Percentiles rank a stretch among this genome's conserved stretches.
Evolutionary conservation across 2,113 vertebrate species (phyloP).

Genomic region (Mus pahari): DNA sequence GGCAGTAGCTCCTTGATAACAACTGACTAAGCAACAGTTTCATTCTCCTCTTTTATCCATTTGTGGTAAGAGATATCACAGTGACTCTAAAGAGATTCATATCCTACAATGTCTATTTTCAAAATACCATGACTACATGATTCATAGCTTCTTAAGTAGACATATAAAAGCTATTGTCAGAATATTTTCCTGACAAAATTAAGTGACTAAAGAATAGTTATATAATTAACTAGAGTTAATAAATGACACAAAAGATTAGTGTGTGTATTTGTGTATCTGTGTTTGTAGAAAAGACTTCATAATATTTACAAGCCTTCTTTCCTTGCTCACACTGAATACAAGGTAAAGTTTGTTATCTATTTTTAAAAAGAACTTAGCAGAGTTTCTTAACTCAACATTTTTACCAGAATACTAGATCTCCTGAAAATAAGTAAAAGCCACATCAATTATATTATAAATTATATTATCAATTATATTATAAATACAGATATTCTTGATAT

Average conservation of each 20-base stretch:
- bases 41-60: neutral
- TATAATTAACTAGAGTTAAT: neutral
- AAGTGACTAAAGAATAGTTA: neutral
- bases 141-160: neutral
- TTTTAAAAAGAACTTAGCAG: neutral
- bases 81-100: neutral
- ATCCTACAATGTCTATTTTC: neutral
- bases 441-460: slow-evolving; percentile 5
- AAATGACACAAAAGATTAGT: neutral
- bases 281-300: neutral
- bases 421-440: neutral
- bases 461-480: neutral
- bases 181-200: neutral
- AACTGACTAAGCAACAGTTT: neutral
- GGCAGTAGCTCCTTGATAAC: neutral
- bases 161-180: neutral
- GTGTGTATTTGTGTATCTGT: neutral
- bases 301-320: neutral
- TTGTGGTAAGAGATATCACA: neutral
- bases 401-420: neutral
- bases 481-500: neutral
- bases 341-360: neutral
- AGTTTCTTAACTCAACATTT: neutral
- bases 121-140: neutral
- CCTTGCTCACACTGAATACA: neutral